Conservation (phyloP, 2,113 vertebrate species). For the Syrrhaptes paradoxus region DNA sequence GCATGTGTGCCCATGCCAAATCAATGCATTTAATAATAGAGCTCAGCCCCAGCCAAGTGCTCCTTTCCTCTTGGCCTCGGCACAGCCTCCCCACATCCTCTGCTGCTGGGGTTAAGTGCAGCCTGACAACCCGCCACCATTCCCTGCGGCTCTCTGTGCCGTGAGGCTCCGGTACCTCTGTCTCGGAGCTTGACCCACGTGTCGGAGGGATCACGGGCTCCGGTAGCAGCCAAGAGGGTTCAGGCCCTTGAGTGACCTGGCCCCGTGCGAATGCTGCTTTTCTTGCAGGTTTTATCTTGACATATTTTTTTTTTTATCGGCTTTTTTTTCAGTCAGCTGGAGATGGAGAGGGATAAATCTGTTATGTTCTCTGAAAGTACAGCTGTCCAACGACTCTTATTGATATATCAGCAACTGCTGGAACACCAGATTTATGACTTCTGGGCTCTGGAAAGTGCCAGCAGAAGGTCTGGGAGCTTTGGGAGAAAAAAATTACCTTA, state of each 20-base stretch:
- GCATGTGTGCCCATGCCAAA: rapidly evolving
- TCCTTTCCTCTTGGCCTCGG: neutral
- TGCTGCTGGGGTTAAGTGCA: neutral
- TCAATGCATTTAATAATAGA: rapidly evolving
- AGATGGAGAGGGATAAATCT: slow-evolving; percentile 43
- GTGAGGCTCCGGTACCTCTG: neutral
- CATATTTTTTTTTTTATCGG: neutral
- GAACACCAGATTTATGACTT: slow-evolving; percentile 40
- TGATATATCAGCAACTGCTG: slow-evolving; percentile 60
- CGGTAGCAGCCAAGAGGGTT: neutral
- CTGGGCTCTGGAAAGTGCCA: slow-evolving; percentile 38
- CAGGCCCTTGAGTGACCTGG: neutral
- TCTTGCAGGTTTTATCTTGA: neutral
- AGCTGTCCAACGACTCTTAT: neutral
- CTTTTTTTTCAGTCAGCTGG: neutral
- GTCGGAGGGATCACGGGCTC: neutral
- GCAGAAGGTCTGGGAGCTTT: slow-evolving; percentile 42
- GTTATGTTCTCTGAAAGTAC: neutral
- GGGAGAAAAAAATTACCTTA: slow-evolving; percentile 49
- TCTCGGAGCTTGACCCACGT: rapidly evolving
- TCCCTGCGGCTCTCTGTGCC: neutral
- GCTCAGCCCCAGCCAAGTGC: neutral
- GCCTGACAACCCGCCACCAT: neutral
- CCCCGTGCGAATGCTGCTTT: neutral
- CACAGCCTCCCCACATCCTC: neutral